These are phyloP conservation scores for Scatophagus argus DNA, from an alignment of 2,113 vertebrate species.

Conservation along the genomic window DNA sequence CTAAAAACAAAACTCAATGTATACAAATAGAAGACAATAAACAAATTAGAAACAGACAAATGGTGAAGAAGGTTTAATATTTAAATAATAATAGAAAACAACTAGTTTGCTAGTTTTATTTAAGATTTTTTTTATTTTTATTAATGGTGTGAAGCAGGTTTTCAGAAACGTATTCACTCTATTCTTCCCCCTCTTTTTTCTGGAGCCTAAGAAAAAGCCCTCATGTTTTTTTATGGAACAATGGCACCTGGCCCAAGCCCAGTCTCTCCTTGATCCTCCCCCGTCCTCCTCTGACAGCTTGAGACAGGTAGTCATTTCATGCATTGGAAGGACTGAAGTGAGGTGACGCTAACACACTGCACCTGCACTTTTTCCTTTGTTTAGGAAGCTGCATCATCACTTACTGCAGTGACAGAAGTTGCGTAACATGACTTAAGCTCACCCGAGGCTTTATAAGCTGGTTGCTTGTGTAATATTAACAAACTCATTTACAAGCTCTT, in stretches of 20 bases:
- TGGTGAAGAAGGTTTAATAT: too few species aligned
- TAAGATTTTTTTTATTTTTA: too few species aligned
- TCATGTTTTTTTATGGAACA: constrained; percentile 91
- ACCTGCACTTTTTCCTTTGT: constrained; percentile 1
- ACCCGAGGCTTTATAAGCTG: neutral
- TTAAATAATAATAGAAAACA: too few species aligned
- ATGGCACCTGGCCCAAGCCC: constrained; percentile 87
- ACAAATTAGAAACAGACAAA: too few species aligned
- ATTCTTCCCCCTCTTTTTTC: constrained; percentile 52
- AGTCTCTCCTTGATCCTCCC: constrained; percentile 83
- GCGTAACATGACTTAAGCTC: neutral
- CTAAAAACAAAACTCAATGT: too few species aligned
- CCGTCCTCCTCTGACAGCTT: constrained; percentile 87
- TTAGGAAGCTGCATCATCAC: neutral
- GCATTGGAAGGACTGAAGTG: constrained; percentile 30
- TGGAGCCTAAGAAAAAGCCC: constrained; percentile 88
- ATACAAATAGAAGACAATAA: too few species aligned
- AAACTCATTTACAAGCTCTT: constrained; percentile 6
- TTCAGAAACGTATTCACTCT: neutral
- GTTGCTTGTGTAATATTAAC: constrained; percentile 6
- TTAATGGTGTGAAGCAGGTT: neutral
- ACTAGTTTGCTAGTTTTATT: too few species aligned
- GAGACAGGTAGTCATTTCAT: constrained; percentile 89
- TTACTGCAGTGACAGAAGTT: neutral
- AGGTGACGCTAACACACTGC: constrained; percentile 40